Evolutionary conservation across 2,888 invertebrate genomes (phyloP), one percentile per base, ranked within the genome.

Genomic region (Notocelia uddmanniana): DNA sequence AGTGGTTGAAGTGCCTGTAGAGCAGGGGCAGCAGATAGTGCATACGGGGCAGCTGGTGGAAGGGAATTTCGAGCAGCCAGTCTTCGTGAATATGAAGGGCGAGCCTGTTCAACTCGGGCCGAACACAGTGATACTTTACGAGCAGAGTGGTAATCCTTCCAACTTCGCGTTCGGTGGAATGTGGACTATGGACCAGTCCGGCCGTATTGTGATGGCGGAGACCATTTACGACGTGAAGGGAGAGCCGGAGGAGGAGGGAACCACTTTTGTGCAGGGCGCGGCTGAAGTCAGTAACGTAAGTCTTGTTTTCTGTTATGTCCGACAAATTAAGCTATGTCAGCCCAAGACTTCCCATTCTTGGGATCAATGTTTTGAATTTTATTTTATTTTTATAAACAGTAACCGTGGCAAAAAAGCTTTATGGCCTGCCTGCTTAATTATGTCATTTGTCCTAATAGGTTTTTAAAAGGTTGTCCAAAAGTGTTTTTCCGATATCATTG

Each of bases 201-300:
- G 94, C 0, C 80, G 94, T 23, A 93, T 94, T n/a, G 93, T 94
- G 1, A 93, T 94, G 92, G 93, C 94, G 0, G 94, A 94, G 75
- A 92, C 94, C 0, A 92, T 94, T 31, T 94, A 94, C 66, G 94
- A 94, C 74, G 94, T 94, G 10, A 94, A 94, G 76, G 93, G 93
- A 0, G 94, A 93, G 41, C 93, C 92, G 0, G 94, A 94, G 41
- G 93, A 93, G 62, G 93, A 93, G 75, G 81, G 85, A 15, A 81
- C 81, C 0, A 91, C 89, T 0, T 93, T 92, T 70, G 93, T 93
- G 1, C 93, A 93, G 73, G 90, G 83, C 55, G 83, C 90, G 5
- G 81, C 88, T 1, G 93, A 93, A 81, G 93, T 93, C 5, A 85
- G 79, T 50, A 89, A 86, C 77, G 92, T 93, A 74, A 89, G 91